Base-by-base conservation (phyloP, 2,113 vertebrate genomes). In the Thoracochromis brauschi region DNA sequence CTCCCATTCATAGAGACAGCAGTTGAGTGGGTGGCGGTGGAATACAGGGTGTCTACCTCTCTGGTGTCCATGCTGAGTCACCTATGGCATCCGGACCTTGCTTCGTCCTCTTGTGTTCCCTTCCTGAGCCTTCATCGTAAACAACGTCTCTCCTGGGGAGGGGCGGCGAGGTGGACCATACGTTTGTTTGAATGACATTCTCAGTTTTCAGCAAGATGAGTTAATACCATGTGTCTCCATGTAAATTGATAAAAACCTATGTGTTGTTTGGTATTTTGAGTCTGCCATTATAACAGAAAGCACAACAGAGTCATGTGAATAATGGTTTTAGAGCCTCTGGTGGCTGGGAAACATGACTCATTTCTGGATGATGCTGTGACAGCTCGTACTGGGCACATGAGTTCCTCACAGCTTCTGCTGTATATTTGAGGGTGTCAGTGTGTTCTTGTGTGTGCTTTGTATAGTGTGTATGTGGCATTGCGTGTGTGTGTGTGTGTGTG, bases 41-140 rank as follows among this genome's bases (percentile, higher is more conserved):
- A 84, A 82, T 89, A 82, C 85, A 86, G 65, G 8, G 85, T 65
- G 55, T 92, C 78, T 85, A 38, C 84, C 49, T 83, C 81, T 82
- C 71, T n/a, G 33, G 60, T 29, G 86, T 83, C 81, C 81, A 2
- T 93, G 94, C 95, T 94, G 95, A 95, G 91, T 95, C 95, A 94
- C 91, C 82, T 85, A 84, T 80, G 83, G 91, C 78, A 85, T 71
- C 33, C 88, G 84, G 94, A 96, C 89, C 90, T 91, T 51, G 68
- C 73, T 84, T 63, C 26, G 84, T 88, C 91, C 94, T 91, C 93
- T 88, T 87, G 53, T 85, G 86, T 92, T 92, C 73, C 33, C 84
- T 31, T 84, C 63, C 87, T 55, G 45, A 86, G 84, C 21, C 21
- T 49, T 82, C 86, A 81, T 80, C 51, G 93, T 95, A 95, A 95